These are phyloP conservation scores for Neoarius graeffei DNA, from an alignment of 2,113 vertebrate species.

Conservation along the genomic window DNA sequence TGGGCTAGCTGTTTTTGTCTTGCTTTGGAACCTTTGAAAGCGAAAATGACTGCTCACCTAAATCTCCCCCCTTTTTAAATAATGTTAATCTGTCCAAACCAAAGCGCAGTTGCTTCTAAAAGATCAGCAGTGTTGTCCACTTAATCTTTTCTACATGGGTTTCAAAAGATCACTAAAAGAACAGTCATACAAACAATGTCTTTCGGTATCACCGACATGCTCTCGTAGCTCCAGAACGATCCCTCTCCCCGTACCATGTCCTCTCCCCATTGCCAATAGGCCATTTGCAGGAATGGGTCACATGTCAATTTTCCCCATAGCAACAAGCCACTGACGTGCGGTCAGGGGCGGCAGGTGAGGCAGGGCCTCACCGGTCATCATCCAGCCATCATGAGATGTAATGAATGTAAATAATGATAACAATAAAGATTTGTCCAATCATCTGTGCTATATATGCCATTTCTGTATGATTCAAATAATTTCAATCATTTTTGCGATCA, in stretches of 20 bases:
- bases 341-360: too few species aligned
- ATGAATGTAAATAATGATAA: too few species aligned
- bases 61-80: slow-evolving; percentile 28
- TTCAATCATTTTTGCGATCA: too few species aligned
- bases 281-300: background rate
- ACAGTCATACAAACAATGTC: slow-evolving; percentile 30
- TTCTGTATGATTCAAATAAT: too few species aligned
- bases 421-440: too few species aligned
- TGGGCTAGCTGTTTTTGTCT: slow-evolving; percentile 3
- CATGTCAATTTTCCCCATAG: too few species aligned
- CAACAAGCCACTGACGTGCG: too few species aligned
- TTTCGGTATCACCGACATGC: slow-evolving; percentile 57
- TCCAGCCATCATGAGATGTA: too few species aligned
- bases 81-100: slow-evolving; percentile 41
- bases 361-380: too few species aligned
- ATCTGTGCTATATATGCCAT: too few species aligned
- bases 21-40: slow-evolving; percentile 19
- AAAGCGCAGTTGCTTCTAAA: slow-evolving; percentile 44
- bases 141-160: background rate
- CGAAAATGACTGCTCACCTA: slow-evolving; percentile 50
- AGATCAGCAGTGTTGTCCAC: slow-evolving; percentile 40
- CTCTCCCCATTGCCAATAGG: slow-evolving; percentile 70
- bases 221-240: slow-evolving; percentile 58
- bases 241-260: slow-evolving; percentile 54
- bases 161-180: slow-evolving; percentile 24